These are phyloP conservation scores for Andrena flavipes DNA, from an alignment of 2,888 invertebrate genomes.

Conservation along the genomic window DNA sequence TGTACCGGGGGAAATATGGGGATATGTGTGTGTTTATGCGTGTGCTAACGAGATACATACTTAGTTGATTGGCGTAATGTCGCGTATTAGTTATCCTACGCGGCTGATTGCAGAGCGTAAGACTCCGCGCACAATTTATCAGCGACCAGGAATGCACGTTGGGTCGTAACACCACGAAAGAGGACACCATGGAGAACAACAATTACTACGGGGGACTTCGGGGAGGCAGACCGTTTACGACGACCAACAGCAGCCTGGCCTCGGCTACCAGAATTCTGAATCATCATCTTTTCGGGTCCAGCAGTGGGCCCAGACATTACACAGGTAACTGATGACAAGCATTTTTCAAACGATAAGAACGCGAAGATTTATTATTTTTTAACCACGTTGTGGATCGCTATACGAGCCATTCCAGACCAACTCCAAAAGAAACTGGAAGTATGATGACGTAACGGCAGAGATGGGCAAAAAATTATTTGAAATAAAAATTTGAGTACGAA, in stretches of 20 bases:
- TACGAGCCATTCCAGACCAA: no score
- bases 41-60: conserved; percentile 12
- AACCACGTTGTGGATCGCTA: no score
- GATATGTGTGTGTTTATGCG: conserved; percentile 17
- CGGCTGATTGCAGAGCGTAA: conserved; percentile 77
- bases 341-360: background rate
- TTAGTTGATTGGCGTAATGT: conserved; percentile 5
- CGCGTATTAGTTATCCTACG: conserved; percentile 49
- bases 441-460: no score
- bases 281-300: conserved; percentile 90
- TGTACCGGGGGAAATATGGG: background rate
- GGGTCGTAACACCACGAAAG: conserved; percentile 64
- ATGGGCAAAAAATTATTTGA: no score
- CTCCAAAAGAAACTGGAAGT: no score
- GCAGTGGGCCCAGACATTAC: conserved; percentile 85
- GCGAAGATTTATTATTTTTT: no score
- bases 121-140: conserved; percentile 77
- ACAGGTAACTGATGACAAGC: conserved; percentile 75
- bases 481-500: no score
- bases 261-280: conserved; percentile 91
- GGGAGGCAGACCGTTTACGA: conserved; percentile 85
- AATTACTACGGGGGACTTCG: conserved; percentile 85
- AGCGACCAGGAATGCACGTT: conserved; percentile 77
- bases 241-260: conserved; percentile 88
- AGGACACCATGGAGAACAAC: conserved; percentile 75